phyloP scores from a whole-genome alignment of 2,797 vertebrate species.

The Clamator glandarius region DNA sequence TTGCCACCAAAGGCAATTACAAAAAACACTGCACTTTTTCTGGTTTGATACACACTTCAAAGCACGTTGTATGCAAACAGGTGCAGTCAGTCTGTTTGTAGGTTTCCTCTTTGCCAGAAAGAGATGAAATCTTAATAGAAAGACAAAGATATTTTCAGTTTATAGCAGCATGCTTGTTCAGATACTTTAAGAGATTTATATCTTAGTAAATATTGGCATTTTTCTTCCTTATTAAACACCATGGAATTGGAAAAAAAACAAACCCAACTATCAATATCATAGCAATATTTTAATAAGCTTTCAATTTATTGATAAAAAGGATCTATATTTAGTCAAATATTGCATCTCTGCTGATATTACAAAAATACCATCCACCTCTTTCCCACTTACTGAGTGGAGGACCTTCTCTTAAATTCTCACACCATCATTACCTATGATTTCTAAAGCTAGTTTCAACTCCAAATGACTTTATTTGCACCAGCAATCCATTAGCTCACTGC shows the following conservation, averaged over 20 bases:
- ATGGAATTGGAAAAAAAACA: background rate
- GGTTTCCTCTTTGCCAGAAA: background rate
- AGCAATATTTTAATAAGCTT: background rate
- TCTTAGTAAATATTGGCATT: background rate
- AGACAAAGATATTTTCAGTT: background rate
- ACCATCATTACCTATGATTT: background rate
- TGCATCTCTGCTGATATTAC: background rate
- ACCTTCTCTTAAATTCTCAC: background rate
- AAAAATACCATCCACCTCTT: background rate
- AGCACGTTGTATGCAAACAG: background rate
- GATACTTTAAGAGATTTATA: background rate
- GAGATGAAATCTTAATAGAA: background rate
- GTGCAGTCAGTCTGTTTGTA: background rate
- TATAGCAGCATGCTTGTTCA: background rate
- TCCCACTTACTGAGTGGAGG: background rate
- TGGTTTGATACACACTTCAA: background rate
- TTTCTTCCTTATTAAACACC: background rate
- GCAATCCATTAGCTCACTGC: background rate
- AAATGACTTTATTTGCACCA: background rate
- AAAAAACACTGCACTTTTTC: background rate
- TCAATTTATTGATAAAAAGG: background rate
- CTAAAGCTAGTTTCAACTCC: background rate
- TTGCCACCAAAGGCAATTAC: background rate
- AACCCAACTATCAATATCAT: background rate
- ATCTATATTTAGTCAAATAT: background rate